phyloP scores from a whole-genome alignment of 2,113 vertebrate species.

The Phalacrocorax brasilianus region DNA sequence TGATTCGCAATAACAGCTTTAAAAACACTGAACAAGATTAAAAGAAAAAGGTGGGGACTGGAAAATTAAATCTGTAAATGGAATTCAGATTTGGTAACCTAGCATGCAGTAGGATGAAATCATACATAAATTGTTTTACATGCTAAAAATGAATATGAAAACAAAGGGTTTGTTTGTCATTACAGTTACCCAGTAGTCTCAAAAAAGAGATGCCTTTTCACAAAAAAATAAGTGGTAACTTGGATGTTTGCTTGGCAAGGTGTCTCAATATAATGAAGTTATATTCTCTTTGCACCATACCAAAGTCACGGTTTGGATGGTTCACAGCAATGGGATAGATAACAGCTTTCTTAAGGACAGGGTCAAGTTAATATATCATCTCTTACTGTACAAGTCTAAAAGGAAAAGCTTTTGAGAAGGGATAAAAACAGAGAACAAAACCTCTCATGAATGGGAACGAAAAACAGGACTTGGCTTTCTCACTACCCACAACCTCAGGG shows the following conservation, averaged over 20 bases:
- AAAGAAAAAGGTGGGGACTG: not conserved
- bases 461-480: not conserved
- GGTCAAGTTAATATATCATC: not conserved
- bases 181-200: not conserved
- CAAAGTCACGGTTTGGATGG: not conserved
- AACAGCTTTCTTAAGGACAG: not conserved
- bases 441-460: not conserved
- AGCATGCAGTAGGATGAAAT: not conserved
- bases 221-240: not conserved
- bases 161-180: not conserved
- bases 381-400: not conserved
- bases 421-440: not conserved
- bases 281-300: not conserved
- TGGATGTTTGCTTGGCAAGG: not conserved
- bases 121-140: not conserved
- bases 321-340: not conserved
- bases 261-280: not conserved
- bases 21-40: slow-evolving; percentile 16
- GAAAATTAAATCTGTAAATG: slow-evolving; percentile 28
- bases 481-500: not conserved
- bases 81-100: not conserved
- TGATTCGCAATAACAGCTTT: slow-evolving; percentile 34
- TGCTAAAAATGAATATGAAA: not conserved
- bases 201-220: not conserved
- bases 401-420: not conserved